Conservation (phyloP, 2,888 invertebrate genomes). For the Tenthredo notha region DNA sequence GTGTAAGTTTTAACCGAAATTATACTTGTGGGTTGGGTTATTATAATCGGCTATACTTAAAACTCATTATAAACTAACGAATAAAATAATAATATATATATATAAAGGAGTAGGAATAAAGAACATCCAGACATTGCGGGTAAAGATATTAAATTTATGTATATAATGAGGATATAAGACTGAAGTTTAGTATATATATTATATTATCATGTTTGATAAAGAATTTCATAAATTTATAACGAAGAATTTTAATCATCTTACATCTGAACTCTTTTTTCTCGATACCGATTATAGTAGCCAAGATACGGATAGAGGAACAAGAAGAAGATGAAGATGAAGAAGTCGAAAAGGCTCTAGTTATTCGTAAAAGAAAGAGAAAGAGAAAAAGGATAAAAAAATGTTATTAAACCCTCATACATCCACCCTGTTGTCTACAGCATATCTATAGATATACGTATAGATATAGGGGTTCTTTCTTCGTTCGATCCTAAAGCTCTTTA, state of each 20-base stretch:
- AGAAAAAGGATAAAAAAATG: no score
- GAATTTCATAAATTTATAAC: constrained; percentile 11
- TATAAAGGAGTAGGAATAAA: not conserved
- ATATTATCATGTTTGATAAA: not conserved
- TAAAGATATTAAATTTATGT: not conserved
- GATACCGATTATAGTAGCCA: not conserved
- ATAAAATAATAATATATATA: not conserved
- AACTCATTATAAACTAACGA: not conserved
- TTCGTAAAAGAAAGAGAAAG: not conserved
- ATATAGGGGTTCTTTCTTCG: constrained; percentile 32
- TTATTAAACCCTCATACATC: constrained; percentile 2
- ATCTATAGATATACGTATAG: not conserved
- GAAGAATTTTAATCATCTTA: constrained; percentile 14
- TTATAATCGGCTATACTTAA: not conserved
- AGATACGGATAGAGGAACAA: not conserved
- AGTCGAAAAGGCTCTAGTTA: not conserved
- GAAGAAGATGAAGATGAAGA: not conserved
- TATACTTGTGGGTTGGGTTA: not conserved
- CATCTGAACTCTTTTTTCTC: not conserved
- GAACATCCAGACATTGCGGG: not conserved
- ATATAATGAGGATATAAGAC: not conserved
- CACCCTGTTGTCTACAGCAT: not conserved
- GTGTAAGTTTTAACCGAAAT: not conserved
- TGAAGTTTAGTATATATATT: not conserved
- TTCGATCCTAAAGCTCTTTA: constrained; percentile 30